These are phyloP conservation scores for Sardina pilchardus DNA, from an alignment of 2,113 vertebrate genomes.

Conservation along the genomic window DNA sequence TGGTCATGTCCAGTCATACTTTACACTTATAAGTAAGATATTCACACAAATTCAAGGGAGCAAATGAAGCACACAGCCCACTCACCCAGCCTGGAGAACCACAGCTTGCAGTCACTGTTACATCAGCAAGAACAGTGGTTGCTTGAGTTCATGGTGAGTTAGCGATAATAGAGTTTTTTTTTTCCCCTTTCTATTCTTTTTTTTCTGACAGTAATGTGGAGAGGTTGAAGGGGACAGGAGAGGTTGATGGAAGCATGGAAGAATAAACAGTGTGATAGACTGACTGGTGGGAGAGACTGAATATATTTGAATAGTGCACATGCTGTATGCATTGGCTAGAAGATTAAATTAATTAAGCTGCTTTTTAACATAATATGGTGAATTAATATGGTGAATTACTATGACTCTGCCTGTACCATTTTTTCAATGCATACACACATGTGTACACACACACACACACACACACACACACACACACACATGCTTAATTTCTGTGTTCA, in stretches of 20 bases:
- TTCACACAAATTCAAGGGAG: neutral
- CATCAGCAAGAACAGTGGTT: neutral
- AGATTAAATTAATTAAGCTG: conserved; percentile 5
- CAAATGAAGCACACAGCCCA: neutral
- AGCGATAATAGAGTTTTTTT: neutral
- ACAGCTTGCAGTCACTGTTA: neutral
- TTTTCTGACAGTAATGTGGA: neutral
- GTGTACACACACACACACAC: conserved; percentile 20
- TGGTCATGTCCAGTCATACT: no score
- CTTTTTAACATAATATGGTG: neutral
- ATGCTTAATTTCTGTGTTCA: neutral
- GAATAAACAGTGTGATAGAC: neutral
- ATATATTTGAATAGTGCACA: neutral
- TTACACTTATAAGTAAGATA: no score
- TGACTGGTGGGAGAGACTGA: neutral
- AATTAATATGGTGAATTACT: conserved; percentile 24
- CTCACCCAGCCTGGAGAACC: neutral
- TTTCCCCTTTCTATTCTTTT: neutral
- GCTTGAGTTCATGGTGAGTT: neutral
- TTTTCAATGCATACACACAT: conserved; percentile 30
- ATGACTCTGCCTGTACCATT: neutral
- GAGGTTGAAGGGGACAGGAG: neutral
- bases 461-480: neutral
- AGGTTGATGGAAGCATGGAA: neutral
- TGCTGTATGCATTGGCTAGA: neutral